Conservation (phyloP, 2,888 invertebrate species). For the Diaperis boleti region DNA sequence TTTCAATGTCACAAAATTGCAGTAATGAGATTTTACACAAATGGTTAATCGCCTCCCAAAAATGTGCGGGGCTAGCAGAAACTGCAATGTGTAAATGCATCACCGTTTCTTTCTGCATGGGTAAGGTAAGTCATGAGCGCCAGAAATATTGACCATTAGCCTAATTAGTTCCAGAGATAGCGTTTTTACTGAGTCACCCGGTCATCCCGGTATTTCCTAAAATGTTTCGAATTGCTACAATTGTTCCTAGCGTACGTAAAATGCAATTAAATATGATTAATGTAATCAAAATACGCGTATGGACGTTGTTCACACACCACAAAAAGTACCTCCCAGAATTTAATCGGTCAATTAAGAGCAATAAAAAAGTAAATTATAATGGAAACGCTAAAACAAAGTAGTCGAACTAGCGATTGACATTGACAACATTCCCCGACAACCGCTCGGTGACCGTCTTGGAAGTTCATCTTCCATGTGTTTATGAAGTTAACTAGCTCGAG, state of each 20-base stretch:
- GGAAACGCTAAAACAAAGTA: conserved; percentile 52
- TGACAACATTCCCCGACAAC: conserved; percentile 51
- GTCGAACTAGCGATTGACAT: conserved; percentile 51
- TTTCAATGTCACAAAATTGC: conserved; percentile 25
- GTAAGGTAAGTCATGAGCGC: conserved; percentile 26
- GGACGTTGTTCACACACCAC: conserved; percentile 43
- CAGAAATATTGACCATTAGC: conserved; percentile 10
- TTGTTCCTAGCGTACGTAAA: conserved; percentile 41
- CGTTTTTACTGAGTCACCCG: conserved; percentile 44
- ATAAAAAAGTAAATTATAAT: conserved; percentile 54
- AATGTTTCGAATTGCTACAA: conserved; percentile 48
- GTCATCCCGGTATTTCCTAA: conserved; percentile 42
- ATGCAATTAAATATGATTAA: conserved; percentile 54
- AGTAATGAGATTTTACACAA: conserved; percentile 7
- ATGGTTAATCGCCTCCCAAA: background rate
- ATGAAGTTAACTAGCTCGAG: conserved; percentile 30
- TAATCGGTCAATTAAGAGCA: conserved; percentile 57
- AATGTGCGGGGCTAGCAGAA: conserved; percentile 18
- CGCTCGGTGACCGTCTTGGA: conserved; percentile 40
- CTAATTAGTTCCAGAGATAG: conserved; percentile 32
- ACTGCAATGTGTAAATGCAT: conserved; percentile 33
- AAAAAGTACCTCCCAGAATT: conserved; percentile 59
- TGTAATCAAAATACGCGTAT: conserved; percentile 46
- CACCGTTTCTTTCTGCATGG: conserved; percentile 20
- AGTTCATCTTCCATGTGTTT: conserved; percentile 27